phyloP scores from a whole-genome alignment of 2,888 invertebrate species.

The Acrocera orbiculus region DNA sequence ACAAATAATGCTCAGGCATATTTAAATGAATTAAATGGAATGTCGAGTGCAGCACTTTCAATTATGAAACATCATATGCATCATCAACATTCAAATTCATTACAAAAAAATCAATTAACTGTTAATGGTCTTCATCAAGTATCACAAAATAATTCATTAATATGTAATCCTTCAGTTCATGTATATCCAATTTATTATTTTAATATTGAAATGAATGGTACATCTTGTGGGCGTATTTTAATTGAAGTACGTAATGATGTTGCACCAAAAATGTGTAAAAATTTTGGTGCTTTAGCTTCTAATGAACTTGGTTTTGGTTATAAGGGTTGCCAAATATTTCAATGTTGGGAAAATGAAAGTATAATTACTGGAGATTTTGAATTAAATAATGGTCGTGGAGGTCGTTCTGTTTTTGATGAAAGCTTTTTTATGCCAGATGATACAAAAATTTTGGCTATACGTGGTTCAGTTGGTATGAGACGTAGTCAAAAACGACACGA shows the following conservation, averaged over 20 bases:
- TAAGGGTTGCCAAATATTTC: slow-evolving; percentile 63
- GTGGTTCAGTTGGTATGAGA: slow-evolving; percentile 67
- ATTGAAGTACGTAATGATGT: slow-evolving; percentile 61
- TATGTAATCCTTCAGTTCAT: slow-evolving; percentile 36
- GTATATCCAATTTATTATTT: slow-evolving; percentile 57
- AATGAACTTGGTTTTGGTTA: slow-evolving; percentile 60
- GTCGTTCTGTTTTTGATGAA: slow-evolving; percentile 57
- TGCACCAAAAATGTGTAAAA: slow-evolving; percentile 66
- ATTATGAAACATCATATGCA: slow-evolving; percentile 14
- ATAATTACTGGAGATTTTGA: slow-evolving; percentile 69
- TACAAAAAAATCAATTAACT: slow-evolving; percentile 12
- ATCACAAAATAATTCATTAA: slow-evolving; percentile 29
- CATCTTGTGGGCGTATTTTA: slow-evolving; percentile 51
- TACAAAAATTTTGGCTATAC: slow-evolving; percentile 53
- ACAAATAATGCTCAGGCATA: neutral
- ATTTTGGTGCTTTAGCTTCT: slow-evolving; percentile 52
- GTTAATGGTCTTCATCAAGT: slow-evolving; percentile 8
- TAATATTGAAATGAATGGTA: slow-evolving; percentile 55
- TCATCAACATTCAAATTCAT: slow-evolving; percentile 14
- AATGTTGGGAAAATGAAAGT: slow-evolving; percentile 68
- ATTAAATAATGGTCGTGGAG: slow-evolving; percentile 62
- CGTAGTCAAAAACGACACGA: slow-evolving; percentile 64
- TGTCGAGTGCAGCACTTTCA: slow-evolving; percentile 11
- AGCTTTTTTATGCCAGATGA: slow-evolving; percentile 67
- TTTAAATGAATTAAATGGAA: slow-evolving; percentile 12